Evolutionary conservation across 2,113 vertebrate species (phyloP).

Genomic region (Bothrops jararaca): DNA sequence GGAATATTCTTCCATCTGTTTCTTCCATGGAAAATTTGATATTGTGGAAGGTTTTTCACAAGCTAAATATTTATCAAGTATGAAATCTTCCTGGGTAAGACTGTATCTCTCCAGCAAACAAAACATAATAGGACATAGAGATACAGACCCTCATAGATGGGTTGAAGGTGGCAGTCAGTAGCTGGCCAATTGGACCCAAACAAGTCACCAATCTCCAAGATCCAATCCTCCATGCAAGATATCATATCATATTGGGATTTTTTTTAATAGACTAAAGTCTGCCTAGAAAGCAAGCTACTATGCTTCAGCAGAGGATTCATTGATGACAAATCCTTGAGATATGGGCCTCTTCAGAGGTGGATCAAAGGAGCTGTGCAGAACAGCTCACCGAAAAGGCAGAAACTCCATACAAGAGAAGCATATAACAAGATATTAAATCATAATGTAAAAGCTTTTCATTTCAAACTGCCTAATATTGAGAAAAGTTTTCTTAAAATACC

Average conservation of each 20-base stretch:
- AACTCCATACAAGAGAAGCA: neutral
- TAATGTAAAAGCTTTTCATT: neutral
- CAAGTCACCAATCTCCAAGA: neutral
- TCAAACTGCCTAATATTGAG: neutral
- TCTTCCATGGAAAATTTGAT: neutral
- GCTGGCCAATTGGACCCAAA: neutral
- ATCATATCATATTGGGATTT: neutral
- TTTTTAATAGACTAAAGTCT: neutral
- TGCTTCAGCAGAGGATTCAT: neutral
- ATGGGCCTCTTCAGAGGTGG: neutral
- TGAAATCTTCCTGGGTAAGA: neutral
- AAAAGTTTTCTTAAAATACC: neutral
- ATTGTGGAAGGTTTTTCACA: neutral
- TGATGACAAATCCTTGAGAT: neutral
- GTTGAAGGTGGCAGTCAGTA: neutral
- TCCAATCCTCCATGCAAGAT: neutral
- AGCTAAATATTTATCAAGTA: neutral
- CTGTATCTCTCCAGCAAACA: neutral
- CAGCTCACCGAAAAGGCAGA: neutral
- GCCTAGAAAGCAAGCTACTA: neutral
- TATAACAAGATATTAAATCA: neutral
- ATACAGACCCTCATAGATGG: neutral
- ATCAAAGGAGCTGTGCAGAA: neutral
- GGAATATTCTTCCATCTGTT: neutral
- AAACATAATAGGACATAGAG: neutral